A percentile compares a stretch with the other conserved stretches of the same genome.
phyloP scores from a whole-genome alignment of 2,797 vertebrate genomes.

The Mormyrops attenuatus region DNA sequence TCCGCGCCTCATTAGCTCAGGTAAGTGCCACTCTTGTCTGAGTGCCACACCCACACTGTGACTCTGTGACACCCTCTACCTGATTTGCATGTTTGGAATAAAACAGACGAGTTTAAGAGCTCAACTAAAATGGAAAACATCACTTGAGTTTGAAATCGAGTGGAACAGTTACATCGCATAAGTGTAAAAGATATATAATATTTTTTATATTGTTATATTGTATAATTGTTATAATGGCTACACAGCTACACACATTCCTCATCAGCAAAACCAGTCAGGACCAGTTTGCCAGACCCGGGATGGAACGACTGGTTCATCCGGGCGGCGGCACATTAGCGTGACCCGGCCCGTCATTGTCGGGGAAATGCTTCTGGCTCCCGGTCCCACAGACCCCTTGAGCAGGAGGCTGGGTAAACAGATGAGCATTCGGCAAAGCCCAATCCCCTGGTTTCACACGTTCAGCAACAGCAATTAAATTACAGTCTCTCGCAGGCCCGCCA shows the following conservation, averaged over 20 bases:
- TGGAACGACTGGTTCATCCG: neutral
- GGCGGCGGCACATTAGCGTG: neutral
- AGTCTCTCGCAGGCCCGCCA: constrained; percentile 39
- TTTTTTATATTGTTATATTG: neutral
- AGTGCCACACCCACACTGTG: neutral
- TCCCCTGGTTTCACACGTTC: constrained; percentile 46
- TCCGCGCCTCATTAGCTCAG: neutral
- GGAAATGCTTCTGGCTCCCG: neutral
- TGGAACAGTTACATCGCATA: neutral
- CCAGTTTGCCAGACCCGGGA: neutral
- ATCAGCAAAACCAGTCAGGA: neutral
- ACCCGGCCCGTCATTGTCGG: neutral
- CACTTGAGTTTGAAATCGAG: neutral
- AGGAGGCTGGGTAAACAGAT: constrained; percentile 38
- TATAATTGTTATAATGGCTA: neutral
- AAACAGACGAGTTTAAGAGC: neutral
- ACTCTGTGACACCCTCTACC: neutral
- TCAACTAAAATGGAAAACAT: neutral
- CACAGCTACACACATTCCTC: neutral
- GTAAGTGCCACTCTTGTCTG: neutral
- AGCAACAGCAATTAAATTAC: constrained; percentile 53
- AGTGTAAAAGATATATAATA: neutral
- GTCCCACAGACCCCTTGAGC: constrained; percentile 13
- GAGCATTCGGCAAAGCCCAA: constrained; percentile 48
- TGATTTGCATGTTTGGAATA: neutral